Base-by-base conservation (phyloP, 2,888 invertebrate genomes). In the Smittia aterrima region DNA sequence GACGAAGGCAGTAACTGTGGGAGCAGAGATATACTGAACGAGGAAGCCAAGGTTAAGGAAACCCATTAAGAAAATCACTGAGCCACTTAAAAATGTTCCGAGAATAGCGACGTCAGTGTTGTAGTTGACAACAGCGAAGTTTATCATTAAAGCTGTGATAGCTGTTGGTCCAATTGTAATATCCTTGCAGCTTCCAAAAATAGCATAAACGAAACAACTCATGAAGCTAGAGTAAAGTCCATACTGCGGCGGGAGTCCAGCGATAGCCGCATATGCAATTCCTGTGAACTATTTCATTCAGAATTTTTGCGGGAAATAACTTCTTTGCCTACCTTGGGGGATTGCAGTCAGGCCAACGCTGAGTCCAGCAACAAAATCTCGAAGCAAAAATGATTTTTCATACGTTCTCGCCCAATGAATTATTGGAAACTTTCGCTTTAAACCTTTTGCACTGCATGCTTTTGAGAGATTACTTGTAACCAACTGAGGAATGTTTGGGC, bases 141-240 rank as follows among this genome's bases (percentile, higher is more conserved):
- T 87, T 0, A 91, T 88, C 89, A 96, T 90, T 0, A 95, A 85
- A 0, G 95, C 88, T 86, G 96, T 87, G 74, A 96, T 94, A 0
- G 96, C 95, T 0, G 96, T 96, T 0, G 96, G 95, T 75, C 96
- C 92, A 74, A 93, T 89, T 72, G 92, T 90, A 0, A 91, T 88
- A 78, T 92, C 90, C 80, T 92, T 92, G 78, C 90, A 90, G 75
- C 93, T 93, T 16, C 96, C 96, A 79, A 97, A 89, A 76, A 95
- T 84, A 25, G 93, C 89, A 83, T 97, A 97, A 54, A 95, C 87
- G 84, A 96, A 95, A 82, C 94, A 93, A 27, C 64, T 95, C 90
- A 96, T 92, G 85, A 96, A 96, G 0, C 95, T 92, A 0, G 96
- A 95, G 84, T 96, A 97, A 2, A 97, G 86, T 0, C 97, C 97